Percentiles rank a stretch among this genome's conserved stretches.
phyloP scores from a whole-genome alignment of 1,140 invertebrate genomes.

The Drosophila nikananu region DNA sequence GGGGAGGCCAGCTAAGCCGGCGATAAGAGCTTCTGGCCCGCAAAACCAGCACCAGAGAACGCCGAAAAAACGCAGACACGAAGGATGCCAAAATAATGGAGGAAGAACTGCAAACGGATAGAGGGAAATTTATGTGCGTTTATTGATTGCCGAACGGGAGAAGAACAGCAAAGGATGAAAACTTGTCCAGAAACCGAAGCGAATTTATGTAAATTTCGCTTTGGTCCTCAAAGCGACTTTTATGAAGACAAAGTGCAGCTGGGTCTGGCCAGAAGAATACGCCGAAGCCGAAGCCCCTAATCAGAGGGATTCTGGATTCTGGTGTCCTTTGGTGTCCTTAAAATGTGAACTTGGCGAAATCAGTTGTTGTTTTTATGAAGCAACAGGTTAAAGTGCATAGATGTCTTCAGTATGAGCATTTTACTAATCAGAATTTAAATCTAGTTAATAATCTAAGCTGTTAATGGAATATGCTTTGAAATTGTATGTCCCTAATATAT shows the following conservation, averaged over 20 bases:
- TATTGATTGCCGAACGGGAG: slow-evolving; percentile 69
- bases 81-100: slow-evolving; percentile 55
- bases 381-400: background rate
- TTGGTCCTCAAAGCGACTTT: slow-evolving; percentile 67
- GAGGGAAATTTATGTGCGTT: slow-evolving; percentile 72
- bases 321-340: slow-evolving; percentile 7
- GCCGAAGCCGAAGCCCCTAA: slow-evolving; percentile 27
- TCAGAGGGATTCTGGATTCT: slow-evolving; percentile 20
- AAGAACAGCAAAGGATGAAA: slow-evolving; percentile 40
- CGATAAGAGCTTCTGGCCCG: slow-evolving; percentile 66
- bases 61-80: slow-evolving; percentile 18
- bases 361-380: too few relatives aligned
- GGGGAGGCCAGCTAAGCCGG: slow-evolving; percentile 51
- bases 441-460: too few relatives aligned
- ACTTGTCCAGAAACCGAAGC: slow-evolving; percentile 38
- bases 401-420: too few relatives aligned
- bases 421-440: too few relatives aligned
- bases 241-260: slow-evolving; percentile 79
- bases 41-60: slow-evolving; percentile 19
- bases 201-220: slow-evolving; percentile 76
- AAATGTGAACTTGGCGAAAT: slow-evolving; percentile 1
- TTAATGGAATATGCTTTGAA: too few relatives aligned
- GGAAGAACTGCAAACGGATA: slow-evolving; percentile 69
- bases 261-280: slow-evolving; percentile 26
- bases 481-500: too few relatives aligned